These are phyloP conservation scores for Cataglyphis albicans DNA, from an alignment of 2,888 invertebrate genomes.

Conservation along the genomic window DNA sequence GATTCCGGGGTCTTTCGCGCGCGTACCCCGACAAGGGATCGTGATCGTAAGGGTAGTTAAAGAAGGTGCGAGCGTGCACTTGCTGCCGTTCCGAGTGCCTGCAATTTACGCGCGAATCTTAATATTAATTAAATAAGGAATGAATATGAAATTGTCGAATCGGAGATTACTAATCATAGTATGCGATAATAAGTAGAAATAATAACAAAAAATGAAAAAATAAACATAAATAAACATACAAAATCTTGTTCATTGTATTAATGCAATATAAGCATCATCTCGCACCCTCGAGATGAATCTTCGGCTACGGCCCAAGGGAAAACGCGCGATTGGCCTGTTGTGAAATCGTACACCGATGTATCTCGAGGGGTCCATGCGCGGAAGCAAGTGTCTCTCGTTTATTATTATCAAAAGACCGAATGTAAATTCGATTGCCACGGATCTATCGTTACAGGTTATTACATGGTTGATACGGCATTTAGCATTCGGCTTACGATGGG, in stretches of 20 bases:
- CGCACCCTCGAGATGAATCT: constrained; percentile 8
- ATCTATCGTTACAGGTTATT: constrained; percentile 76
- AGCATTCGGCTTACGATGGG: neutral
- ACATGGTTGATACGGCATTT: neutral
- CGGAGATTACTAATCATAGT: neutral
- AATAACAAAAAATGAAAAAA: neutral
- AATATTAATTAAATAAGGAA: constrained; percentile 24
- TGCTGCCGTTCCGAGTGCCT: neutral
- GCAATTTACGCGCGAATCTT: neutral
- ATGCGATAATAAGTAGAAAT: neutral
- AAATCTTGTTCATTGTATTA: neutral
- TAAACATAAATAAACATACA: neutral
- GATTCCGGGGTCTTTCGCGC: constrained; percentile 29
- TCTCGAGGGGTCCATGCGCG: constrained; percentile 50
- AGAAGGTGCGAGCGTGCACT: constrained; percentile 27
- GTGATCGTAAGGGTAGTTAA: constrained; percentile 55
- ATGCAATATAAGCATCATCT: neutral
- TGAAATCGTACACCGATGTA: constrained; percentile 78
- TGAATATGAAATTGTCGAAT: neutral
- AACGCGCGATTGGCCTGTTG: constrained; percentile 79
- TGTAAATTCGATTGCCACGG: constrained; percentile 76
- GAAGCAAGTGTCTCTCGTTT: constrained; percentile 64
- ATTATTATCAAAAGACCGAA: constrained; percentile 53
- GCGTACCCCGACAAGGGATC: constrained; percentile 59
- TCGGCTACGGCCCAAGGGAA: neutral